Conservation (phyloP, 2,797 vertebrate genomes). For the Falco peregrinus region DNA sequence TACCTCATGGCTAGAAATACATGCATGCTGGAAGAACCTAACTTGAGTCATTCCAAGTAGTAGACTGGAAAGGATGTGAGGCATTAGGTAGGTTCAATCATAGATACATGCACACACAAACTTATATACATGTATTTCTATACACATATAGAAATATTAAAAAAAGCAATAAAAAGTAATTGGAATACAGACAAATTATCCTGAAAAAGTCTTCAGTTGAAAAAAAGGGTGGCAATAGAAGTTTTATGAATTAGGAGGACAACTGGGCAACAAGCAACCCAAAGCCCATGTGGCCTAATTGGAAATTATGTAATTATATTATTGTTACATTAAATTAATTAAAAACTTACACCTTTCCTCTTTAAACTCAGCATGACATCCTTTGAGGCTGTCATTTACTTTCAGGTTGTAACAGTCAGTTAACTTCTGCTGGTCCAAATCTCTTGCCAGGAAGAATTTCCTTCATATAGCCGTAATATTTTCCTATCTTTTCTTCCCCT, state of each 20-base stretch:
- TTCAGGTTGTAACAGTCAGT: slow-evolving; percentile 2
- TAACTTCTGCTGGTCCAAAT: slow-evolving; percentile 48
- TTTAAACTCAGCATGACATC: not conserved
- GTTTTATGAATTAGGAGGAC: not conserved
- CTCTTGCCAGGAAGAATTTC: slow-evolving; percentile 45
- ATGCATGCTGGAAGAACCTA: not conserved
- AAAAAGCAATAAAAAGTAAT: not conserved
- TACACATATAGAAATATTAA: not conserved
- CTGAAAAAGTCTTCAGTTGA: not conserved
- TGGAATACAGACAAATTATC: not conserved
- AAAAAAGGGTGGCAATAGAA: not conserved
- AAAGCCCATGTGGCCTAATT: not conserved
- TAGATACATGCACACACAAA: not conserved
- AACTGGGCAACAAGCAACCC: not conserved
- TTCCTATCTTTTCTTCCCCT: not conserved
- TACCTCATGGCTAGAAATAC: slow-evolving; percentile 1
- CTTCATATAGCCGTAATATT: not conserved
- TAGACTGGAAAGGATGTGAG: not conserved
- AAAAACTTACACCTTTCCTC: not conserved
- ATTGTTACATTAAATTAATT: not conserved
- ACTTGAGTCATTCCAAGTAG: not conserved
- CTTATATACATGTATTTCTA: not conserved
- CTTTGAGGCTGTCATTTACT: not conserved
- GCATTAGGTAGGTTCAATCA: not conserved
- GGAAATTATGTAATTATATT: not conserved